Percentiles rank a stretch among this genome's conserved stretches.
Evolutionary conservation across 2,797 vertebrate genomes (phyloP).

Genomic region (Pelochelys cantorii): DNA sequence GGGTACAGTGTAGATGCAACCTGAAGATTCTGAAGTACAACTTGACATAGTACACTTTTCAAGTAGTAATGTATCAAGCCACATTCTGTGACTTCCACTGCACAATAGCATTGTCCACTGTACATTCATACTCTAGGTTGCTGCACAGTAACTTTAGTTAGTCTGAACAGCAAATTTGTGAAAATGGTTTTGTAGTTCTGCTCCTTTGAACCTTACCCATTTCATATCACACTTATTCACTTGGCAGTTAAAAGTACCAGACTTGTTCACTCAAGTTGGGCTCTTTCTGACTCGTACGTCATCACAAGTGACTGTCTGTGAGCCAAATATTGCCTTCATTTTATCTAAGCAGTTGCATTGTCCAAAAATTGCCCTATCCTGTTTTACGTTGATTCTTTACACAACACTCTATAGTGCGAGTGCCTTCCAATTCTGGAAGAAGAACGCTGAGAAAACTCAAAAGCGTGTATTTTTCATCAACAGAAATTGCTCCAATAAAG

Average conservation of each 20-base stretch:
- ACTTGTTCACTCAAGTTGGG: background rate
- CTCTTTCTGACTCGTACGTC: background rate
- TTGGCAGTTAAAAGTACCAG: background rate
- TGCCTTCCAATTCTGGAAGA: background rate
- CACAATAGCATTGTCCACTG: background rate
- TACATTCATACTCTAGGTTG: background rate
- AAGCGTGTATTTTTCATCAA: background rate
- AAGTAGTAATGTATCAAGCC: background rate
- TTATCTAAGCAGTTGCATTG: background rate
- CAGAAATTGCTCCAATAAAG: background rate
- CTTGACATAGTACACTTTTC: background rate
- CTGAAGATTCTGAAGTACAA: background rate
- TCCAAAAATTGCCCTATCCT: accelerated
- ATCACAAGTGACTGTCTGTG: background rate
- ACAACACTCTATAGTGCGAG: background rate
- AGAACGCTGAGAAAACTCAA: background rate
- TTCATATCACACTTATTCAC: background rate
- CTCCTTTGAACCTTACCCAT: background rate
- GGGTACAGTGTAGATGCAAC: no score
- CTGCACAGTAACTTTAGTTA: background rate
- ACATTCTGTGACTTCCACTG: background rate
- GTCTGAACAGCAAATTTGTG: background rate
- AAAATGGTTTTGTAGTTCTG: background rate
- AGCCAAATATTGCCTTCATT: background rate
- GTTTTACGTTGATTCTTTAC: background rate